Percentiles rank a stretch among this genome's conserved stretches.
Conservation (phyloP, 2,113 vertebrate species). For the Crotophaga sulcirostris region DNA sequence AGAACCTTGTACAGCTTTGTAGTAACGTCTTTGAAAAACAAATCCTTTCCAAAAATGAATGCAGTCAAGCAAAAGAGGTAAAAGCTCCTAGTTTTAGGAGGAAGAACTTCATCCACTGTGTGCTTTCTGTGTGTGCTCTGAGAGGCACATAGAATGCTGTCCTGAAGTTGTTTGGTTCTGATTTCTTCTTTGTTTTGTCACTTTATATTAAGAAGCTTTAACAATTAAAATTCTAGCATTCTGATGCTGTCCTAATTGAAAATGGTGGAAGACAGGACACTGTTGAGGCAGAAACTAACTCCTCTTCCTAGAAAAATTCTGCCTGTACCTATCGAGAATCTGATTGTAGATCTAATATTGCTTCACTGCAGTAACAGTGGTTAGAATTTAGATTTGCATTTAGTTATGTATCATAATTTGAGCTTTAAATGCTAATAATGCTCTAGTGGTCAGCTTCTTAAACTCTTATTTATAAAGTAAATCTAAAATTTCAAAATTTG, state of each 20-base stretch:
- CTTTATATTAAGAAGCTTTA: neutral
- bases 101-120: neutral
- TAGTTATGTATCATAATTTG: neutral
- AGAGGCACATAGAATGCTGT: fast-evolving
- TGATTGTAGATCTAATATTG: neutral
- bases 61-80: conserved; percentile 85
- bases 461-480: neutral
- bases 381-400: neutral
- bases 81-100: neutral
- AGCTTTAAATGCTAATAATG: neutral
- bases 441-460: neutral
- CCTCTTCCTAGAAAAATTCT: neutral
- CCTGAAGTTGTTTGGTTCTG: neutral
- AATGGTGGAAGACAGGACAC: neutral
- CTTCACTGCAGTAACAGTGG: neutral
- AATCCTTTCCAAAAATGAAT: conserved; percentile 72
- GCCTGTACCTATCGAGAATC: neutral
- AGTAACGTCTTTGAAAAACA: conserved; percentile 79
- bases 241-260: neutral
- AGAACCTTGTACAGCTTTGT: conserved; percentile 81
- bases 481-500: neutral
- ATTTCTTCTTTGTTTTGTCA: neutral
- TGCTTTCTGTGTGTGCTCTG: neutral
- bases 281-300: neutral
- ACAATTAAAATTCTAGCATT: neutral